Percentiles rank a stretch among this genome's conserved stretches.
Evolutionary conservation across 2,888 invertebrate species (phyloP).

Genomic region (Hermodice carunculata): DNA sequence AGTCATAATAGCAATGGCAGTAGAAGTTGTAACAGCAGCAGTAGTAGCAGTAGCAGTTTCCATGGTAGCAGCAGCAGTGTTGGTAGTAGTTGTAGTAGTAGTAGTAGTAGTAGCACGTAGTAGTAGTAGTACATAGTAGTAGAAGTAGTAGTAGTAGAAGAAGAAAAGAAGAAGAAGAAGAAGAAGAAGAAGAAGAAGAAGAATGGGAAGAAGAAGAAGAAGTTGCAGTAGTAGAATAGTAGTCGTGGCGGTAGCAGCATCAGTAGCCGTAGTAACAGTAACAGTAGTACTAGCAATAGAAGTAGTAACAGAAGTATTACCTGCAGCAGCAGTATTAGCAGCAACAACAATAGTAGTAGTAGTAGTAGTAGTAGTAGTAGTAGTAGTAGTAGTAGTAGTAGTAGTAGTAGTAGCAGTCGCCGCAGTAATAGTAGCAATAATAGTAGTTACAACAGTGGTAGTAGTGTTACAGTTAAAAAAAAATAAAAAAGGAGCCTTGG

Average conservation of each 20-base stretch:
- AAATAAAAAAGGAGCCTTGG: too few species aligned
- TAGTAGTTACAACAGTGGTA: not conserved
- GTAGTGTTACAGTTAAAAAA: constrained; percentile 48
- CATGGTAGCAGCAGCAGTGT: too few species aligned
- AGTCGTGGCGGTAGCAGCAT: not conserved
- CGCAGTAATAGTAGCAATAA: not conserved
- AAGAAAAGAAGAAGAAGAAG: too few species aligned
- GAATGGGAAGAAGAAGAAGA: not conserved
- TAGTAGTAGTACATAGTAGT: too few species aligned
- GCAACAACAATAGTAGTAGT: not conserved
- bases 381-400: constrained; percentile 1
- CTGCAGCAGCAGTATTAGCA: not conserved
- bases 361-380: constrained; percentile 1
- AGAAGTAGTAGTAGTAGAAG: too few species aligned
- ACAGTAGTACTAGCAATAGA: not conserved
- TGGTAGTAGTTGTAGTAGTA: too few species aligned
- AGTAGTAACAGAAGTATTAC: not conserved
- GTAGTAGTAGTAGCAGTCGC: constrained; percentile 2
- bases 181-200: not conserved
- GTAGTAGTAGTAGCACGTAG: too few species aligned
- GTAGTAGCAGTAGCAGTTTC: too few species aligned
- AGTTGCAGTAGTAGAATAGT: not conserved
- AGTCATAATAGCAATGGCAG: too few species aligned
- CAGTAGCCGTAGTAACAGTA: not conserved
- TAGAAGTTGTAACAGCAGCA: too few species aligned